Base-by-base conservation (phyloP, 2,888 invertebrate genomes). In the Rambutsinella grinnellia region DNA sequence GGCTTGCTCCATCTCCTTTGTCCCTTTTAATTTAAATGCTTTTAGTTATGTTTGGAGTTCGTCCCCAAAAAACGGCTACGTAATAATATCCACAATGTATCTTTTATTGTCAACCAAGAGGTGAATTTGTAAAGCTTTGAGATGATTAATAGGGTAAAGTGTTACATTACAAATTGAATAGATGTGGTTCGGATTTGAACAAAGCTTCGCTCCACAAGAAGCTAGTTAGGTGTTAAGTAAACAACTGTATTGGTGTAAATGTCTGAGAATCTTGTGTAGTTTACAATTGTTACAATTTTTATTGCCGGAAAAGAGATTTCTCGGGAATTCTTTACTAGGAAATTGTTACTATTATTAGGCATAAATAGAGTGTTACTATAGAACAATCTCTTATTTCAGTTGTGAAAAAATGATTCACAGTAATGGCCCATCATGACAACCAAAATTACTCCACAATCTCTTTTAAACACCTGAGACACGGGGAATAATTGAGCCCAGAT, bases 1-100 rank as follows among this genome's bases (percentile, higher is more conserved):
- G 46, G 17, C 65, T 27, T 51, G 24, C 13, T 13, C 24, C 26
- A 6, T 56, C n/a, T 46, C 58, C 46, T 62, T 68, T 49, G 67
- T 68, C 56, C 54, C 68, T 67, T 63, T 63, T 75, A 75, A 76
- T 65, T 76, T 69, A 5, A 24, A 6, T 70, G 36, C 36, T 13
- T 8, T 13, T 36, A 5, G 5, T 5, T 13, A 8, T 8, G 76
- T 76, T 76, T 76, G 54, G 15, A 58, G 76, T 65, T 44, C 69
- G 63, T 15, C 67, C 68, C 68, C 47, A 54, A 21, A 36, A 2
- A 63, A 63, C 49, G 17, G 8, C 10, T 17, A 2, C 19, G 24
- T 6, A 51, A 6, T 15, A n/a, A 56, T 24, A n/a, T 27, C 6
- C 10, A 17, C 5, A 49, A 49, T n/a, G n/a, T n/a, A n/a, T n/a